phyloP scores from a whole-genome alignment of 2,113 vertebrate species.

The Nettapus auritus region DNA sequence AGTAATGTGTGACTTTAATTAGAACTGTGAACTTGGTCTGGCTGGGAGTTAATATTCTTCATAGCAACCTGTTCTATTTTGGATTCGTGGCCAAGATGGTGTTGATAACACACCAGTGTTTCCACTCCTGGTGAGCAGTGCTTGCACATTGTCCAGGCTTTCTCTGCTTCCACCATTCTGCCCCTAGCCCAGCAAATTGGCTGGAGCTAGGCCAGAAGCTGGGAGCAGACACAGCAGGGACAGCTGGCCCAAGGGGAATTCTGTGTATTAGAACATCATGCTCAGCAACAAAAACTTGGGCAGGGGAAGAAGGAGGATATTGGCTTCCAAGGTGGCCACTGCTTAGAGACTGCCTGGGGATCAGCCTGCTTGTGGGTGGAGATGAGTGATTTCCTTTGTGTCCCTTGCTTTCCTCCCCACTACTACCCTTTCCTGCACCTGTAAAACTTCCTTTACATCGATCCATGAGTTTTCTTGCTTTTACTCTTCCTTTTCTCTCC shows the following conservation, averaged over 20 bases:
- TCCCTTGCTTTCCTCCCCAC: background rate
- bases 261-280: fast-evolving
- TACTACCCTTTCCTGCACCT: background rate
- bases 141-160: background rate
- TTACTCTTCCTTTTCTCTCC: background rate
- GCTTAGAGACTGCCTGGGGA: background rate
- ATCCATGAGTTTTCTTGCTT: background rate
- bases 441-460: background rate
- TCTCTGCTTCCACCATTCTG: background rate
- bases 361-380: background rate
- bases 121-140: background rate
- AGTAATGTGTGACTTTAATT: background rate
- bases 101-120: fast-evolving
- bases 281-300: background rate
- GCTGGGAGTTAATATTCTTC: background rate
- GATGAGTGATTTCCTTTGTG: background rate
- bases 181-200: fast-evolving
- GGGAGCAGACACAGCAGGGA: background rate
- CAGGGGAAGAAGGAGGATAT: background rate
- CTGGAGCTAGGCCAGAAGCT: background rate
- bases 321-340: background rate
- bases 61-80: fast-evolving
- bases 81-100: background rate
- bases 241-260: background rate
- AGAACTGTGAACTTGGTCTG: background rate